phyloP scores from a whole-genome alignment of 2,888 invertebrate genomes.

The Oligia latruncula region DNA sequence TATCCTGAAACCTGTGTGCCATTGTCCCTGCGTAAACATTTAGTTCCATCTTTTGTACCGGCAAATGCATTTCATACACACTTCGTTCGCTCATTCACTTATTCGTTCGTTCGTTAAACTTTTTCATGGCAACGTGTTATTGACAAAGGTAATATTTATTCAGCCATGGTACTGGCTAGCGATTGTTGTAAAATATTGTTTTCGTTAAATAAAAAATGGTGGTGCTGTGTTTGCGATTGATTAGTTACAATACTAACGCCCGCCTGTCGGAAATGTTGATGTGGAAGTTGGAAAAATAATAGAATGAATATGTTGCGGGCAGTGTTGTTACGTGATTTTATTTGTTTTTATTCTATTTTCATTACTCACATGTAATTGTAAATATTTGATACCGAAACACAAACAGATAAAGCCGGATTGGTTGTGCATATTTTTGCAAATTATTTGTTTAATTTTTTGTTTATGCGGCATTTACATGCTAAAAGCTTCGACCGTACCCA shows the following conservation, averaged over 20 bases:
- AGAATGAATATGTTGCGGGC: slow-evolving; percentile 24
- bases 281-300: slow-evolving; percentile 58
- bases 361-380: slow-evolving; percentile 15
- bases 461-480: background rate
- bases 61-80: slow-evolving; percentile 50
- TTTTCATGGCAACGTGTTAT: slow-evolving; percentile 64
- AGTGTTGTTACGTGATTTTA: slow-evolving; percentile 37
- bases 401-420: background rate
- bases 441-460: background rate
- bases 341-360: slow-evolving; percentile 39
- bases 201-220: slow-evolving; percentile 48
- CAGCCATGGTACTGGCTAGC: slow-evolving; percentile 48
- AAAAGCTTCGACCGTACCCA: background rate
- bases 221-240: slow-evolving; percentile 56
- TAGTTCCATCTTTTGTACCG: slow-evolving; percentile 71
- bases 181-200: slow-evolving; percentile 63
- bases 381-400: slow-evolving; percentile 18
- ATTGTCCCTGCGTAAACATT: slow-evolving; percentile 75
- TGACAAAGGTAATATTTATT: slow-evolving; percentile 71
- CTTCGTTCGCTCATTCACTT: slow-evolving; percentile 32
- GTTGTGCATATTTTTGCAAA: background rate
- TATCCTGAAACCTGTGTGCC: slow-evolving; percentile 71
- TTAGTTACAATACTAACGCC: slow-evolving; percentile 46
- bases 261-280: slow-evolving; percentile 36
- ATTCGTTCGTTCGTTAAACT: slow-evolving; percentile 52